Percentiles rank a stretch among this genome's conserved stretches.
Conservation (phyloP, 2,113 vertebrate species). For the Desmodus rotundus region DNA sequence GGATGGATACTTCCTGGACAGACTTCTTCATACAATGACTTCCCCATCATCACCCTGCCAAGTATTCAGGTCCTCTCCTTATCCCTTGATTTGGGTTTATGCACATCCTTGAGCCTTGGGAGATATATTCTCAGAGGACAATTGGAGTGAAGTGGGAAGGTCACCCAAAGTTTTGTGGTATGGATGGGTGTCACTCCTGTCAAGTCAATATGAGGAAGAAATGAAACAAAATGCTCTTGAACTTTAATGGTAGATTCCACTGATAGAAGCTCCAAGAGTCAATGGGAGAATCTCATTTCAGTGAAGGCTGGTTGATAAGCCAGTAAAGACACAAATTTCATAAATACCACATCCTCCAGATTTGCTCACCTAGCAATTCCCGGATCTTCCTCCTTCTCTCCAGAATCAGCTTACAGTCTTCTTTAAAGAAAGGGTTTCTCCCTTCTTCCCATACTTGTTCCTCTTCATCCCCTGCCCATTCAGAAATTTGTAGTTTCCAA, state of each 20-base stretch:
- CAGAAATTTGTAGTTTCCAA: neutral
- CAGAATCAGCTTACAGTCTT: neutral
- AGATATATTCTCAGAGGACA: neutral
- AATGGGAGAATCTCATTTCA: neutral
- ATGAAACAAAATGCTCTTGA: neutral
- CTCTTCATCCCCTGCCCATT: neutral
- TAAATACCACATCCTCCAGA: neutral
- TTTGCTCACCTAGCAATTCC: neutral
- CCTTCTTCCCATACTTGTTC: neutral
- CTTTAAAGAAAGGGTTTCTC: neutral
- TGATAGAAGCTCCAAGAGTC: neutral
- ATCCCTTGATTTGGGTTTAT: neutral
- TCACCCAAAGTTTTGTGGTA: neutral
- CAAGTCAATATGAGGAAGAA: neutral
- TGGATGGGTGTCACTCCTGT: neutral
- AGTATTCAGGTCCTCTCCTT: neutral
- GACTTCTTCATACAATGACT: no score
- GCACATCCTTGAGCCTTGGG: neutral
- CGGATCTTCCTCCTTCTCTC: neutral
- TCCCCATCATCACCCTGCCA: neutral
- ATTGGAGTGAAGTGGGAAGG: neutral
- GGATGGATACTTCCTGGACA: no score
- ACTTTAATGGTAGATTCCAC: neutral
- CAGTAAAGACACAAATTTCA: neutral
- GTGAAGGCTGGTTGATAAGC: neutral